Conservation (phyloP, 2,113 vertebrate genomes). For the Opisthocomus hoazin region DNA sequence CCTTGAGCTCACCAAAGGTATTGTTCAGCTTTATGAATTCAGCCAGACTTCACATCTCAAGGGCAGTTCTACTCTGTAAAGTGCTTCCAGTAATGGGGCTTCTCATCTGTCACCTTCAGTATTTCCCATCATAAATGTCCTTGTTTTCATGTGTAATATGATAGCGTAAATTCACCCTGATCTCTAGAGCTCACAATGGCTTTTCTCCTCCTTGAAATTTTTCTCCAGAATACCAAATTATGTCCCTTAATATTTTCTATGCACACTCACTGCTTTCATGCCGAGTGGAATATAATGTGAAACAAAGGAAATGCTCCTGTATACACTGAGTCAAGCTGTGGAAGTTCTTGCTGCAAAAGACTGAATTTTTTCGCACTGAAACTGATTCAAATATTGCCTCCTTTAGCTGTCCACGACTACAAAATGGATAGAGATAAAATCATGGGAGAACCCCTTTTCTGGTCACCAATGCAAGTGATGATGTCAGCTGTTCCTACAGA, state of each 20-base stretch:
- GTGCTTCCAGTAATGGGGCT: not conserved
- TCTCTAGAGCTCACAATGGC: not conserved
- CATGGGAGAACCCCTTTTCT: not conserved
- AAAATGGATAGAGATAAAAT: not conserved
- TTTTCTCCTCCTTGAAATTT: not conserved
- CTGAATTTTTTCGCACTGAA: not conserved
- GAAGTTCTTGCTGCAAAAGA: not conserved
- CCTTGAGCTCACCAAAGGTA: not conserved
- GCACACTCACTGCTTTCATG: not conserved
- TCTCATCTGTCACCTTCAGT: not conserved
- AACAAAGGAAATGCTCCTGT: not conserved
- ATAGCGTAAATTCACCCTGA: not conserved
- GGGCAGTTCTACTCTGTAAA: not conserved
- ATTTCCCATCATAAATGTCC: not conserved
- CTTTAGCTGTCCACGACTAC: not conserved
- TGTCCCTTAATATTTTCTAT: not conserved
- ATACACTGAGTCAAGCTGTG: not conserved
- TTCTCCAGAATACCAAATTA: not conserved
- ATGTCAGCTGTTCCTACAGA: not conserved
- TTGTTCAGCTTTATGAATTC: not conserved
- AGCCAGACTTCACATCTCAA: not conserved
- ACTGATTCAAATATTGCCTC: not conserved
- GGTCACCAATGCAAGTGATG: not conserved
- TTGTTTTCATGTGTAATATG: not conserved
- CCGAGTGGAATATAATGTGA: not conserved